These are phyloP conservation scores for Nematostella vectensis DNA, from an alignment of 92 coral and sea anemone genomes.

Conservation along the genomic window DNA sequence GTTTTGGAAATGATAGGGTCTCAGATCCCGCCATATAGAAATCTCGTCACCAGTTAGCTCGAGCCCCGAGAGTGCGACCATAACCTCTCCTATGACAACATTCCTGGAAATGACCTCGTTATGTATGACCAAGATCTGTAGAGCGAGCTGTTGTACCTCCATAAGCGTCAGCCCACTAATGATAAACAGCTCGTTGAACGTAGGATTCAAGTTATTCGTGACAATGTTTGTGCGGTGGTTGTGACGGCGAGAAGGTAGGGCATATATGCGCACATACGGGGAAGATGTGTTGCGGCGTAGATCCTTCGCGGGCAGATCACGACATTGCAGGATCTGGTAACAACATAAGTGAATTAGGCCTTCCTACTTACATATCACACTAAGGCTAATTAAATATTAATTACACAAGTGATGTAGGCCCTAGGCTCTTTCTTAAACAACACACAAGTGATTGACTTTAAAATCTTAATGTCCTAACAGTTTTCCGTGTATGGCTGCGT, in stretches of 20 bases:
- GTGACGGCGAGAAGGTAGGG: slow-evolving; percentile 88
- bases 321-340: slow-evolving; percentile 71
- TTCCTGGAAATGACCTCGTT: slow-evolving; percentile 89
- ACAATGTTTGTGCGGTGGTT: slow-evolving; percentile 84
- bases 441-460: too few species aligned
- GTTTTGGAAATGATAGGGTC: slow-evolving; percentile 79
- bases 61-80: slow-evolving; percentile 60
- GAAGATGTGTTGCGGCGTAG: slow-evolving; percentile 93
- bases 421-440: too few species aligned
- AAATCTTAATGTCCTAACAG: too few species aligned
- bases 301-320: slow-evolving; percentile 82
- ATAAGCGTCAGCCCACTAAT: slow-evolving; percentile 89
- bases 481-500: too few species aligned
- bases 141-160: slow-evolving; percentile 86
- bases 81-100: slow-evolving; percentile 86
- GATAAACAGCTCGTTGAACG: slow-evolving; percentile 86
- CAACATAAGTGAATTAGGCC: neutral
- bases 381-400: too few species aligned
- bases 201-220: slow-evolving; percentile 74
- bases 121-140: slow-evolving; percentile 86
- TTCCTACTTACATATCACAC: too few species aligned
- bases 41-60: slow-evolving; percentile 85
- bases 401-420: too few species aligned
- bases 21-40: slow-evolving; percentile 65
- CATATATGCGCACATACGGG: slow-evolving; percentile 82